Conservation (phyloP, 2,888 invertebrate species). For the Neocrepidodera transversa region DNA sequence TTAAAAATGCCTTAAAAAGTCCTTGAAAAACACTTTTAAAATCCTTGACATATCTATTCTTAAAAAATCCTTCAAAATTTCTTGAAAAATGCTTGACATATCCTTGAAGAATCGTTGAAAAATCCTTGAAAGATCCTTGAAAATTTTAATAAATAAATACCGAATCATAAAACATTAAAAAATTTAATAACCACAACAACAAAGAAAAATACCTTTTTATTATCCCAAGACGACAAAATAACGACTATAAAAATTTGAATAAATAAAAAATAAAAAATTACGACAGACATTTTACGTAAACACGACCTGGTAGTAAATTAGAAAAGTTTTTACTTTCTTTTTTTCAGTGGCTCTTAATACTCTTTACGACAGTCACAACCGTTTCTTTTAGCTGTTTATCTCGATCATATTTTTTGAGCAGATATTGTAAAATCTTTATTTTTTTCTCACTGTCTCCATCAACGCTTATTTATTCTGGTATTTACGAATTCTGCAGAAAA, state of each 20-base stretch:
- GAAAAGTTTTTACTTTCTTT: constrained; percentile 15
- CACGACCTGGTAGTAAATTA: constrained; percentile 12
- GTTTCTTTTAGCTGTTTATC: constrained; percentile 11
- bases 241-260: constrained; percentile 16
- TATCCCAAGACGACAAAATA: too few species aligned
- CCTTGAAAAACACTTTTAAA: too few species aligned
- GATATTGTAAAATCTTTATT: constrained; percentile 11
- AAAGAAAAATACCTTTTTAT: too few species aligned
- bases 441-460: constrained; percentile 1
- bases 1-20: too few species aligned
- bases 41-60: too few species aligned
- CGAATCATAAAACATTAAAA: too few species aligned
- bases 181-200: too few species aligned
- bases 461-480: constrained; percentile 5
- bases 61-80: too few species aligned
- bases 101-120: too few species aligned
- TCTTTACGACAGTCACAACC: constrained; percentile 9
- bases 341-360: constrained; percentile 1
- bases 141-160: too few species aligned
- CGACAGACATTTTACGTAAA: constrained; percentile 20
- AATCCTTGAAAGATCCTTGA: too few species aligned
- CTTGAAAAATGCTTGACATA: too few species aligned
- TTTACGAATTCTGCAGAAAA: not conserved
- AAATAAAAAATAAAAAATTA: constrained; percentile 24
- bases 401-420: constrained; percentile 18